Percentiles rank a stretch among this genome's conserved stretches.
Conservation (phyloP, 2,888 invertebrate species). For the Rhingia campestris region DNA sequence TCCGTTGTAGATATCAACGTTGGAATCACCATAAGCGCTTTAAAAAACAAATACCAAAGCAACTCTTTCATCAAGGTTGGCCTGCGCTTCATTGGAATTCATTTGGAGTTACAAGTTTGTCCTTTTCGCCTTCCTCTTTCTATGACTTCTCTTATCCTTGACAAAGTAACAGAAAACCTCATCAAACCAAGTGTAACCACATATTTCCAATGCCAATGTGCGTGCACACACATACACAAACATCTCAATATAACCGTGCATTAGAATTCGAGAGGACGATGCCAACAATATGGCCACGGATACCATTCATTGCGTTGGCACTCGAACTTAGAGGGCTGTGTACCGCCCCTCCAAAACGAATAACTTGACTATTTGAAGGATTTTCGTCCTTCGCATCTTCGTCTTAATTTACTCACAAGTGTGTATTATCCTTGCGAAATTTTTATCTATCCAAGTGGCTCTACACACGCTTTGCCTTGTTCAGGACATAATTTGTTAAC, state of each 20-base stretch:
- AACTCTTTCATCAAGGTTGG: conserved; percentile 29
- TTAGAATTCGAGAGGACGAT: conserved; percentile 60
- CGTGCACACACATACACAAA: conserved; percentile 39
- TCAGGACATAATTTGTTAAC: conserved; percentile 62
- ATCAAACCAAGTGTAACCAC: conserved; percentile 44
- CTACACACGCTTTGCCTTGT: conserved; percentile 7
- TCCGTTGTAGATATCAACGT: too few species aligned
- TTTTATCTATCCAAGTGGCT: not conserved
- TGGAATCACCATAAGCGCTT: too few species aligned
- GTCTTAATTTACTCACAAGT: conserved; percentile 63
- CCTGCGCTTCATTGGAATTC: conserved; percentile 41
- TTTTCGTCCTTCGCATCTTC: conserved; percentile 34
- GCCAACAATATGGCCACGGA: conserved; percentile 65
- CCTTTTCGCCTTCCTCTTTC: conserved; percentile 5
- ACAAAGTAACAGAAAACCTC: conserved; percentile 8
- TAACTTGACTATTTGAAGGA: conserved; percentile 61
- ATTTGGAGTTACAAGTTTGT: conserved; percentile 2
- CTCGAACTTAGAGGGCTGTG: conserved; percentile 4
- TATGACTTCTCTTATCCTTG: not conserved
- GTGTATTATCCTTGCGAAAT: conserved; percentile 66
- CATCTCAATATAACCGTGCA: conserved; percentile 48
- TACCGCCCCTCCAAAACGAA: conserved; percentile 32
- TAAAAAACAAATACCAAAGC: not conserved
- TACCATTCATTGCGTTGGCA: conserved; percentile 4
- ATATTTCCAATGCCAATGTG: conserved; percentile 53